Evolutionary conservation across 2,113 vertebrate genomes (phyloP).

Genomic region (Agapornis roseicollis): DNA sequence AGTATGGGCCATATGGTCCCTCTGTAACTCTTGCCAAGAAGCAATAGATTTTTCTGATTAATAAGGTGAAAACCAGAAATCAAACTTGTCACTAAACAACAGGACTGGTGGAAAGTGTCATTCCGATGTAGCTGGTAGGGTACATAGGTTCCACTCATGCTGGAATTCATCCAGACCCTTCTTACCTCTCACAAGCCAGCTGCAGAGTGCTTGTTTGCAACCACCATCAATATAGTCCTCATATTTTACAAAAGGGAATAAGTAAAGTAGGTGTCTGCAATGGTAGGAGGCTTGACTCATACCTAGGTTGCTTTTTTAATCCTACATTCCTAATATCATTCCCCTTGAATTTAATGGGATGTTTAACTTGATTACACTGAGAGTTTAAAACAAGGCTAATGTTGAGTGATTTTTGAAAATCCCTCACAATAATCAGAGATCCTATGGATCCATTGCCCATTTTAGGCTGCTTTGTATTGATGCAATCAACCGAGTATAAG

Average conservation of each 20-base stretch:
- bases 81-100: background rate
- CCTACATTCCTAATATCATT: background rate
- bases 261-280: background rate
- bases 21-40: background rate
- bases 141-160: background rate
- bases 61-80: background rate
- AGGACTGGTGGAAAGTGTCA: background rate
- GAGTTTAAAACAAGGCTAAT: background rate
- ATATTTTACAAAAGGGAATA: background rate
- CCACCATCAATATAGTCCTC: background rate
- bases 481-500: background rate
- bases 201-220: background rate
- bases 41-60: background rate
- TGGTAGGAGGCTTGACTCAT: background rate
- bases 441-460: conserved; percentile 29
- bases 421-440: conserved; percentile 49
- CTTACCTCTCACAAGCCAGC: background rate
- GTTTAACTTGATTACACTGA: background rate
- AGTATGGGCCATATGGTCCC: background rate
- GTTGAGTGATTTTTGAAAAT: conserved; percentile 45
- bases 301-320: background rate
- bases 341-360: background rate
- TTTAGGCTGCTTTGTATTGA: conserved; percentile 13
- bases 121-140: background rate
- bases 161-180: background rate